Base-by-base conservation (phyloP, 2,888 invertebrate genomes). In the Acleris sparsana region DNA sequence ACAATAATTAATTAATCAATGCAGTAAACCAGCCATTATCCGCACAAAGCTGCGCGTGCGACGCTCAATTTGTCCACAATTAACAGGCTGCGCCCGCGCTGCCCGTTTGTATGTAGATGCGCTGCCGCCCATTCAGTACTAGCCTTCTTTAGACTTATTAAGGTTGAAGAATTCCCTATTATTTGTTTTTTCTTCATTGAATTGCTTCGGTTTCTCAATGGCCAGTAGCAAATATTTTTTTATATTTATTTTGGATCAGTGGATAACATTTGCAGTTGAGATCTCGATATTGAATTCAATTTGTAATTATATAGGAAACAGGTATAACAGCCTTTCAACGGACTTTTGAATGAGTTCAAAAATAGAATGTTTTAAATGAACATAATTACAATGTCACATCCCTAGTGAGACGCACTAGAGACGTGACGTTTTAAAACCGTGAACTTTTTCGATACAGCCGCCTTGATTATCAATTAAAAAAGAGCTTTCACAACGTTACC, bases 31-130 rank as follows among this genome's bases (percentile, higher is more conserved):
- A 17, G 17, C 63, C 58, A 53, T 53, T 64, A 53, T 48, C 63
- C 60, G 25, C 29, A 65, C 60, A 61, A 65, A 65, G 64, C 57
- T 20, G 59, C 57, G 57, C 29, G 53, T 63, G 63, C 55, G 16
- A 20, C 57, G 46, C 57, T 64, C 60, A 61, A 66, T 66, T 65
- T 66, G 66, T 62, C 66, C 5, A 66, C 66, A 66, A 66, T 65
- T 65, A 65, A 60, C 60, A 39, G 46, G 16, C 20, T 33, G 58
- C 62, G 49, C 52, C 46, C 44, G 58, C 57, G 66, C 52, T 44
- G 63, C 39, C 52, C 60, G 61, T 66, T 66, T 66, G 66, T 66
- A 66, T 66, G 66, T 43, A 62, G 56, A 66, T 62, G 61, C 56
- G 56, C 55, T 18, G 46, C 16, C 29, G 49, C 29, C 53, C 51